Conservation (phyloP, 2,113 vertebrate genomes). For the Menura novaehollandiae region DNA sequence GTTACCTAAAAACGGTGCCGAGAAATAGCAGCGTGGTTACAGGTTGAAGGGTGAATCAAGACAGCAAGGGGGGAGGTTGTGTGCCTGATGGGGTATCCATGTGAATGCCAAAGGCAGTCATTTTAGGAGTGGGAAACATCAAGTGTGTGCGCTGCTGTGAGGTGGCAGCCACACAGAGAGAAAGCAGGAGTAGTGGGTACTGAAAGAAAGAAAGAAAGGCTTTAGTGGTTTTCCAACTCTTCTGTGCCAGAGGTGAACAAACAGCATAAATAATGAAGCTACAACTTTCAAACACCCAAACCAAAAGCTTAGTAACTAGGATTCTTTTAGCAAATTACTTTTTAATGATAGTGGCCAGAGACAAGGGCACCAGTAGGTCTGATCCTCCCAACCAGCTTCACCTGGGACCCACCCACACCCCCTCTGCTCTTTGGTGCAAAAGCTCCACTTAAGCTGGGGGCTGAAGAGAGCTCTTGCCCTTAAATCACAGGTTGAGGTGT, state of each 20-base stretch:
- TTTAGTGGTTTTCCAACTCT: not conserved
- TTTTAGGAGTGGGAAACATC: not conserved
- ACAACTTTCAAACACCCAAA: not conserved
- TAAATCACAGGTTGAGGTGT: rapidly evolving
- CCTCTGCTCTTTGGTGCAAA: not conserved
- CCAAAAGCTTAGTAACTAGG: not conserved
- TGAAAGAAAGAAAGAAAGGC: not conserved
- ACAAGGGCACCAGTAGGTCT: not conserved
- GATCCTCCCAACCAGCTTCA: not conserved
- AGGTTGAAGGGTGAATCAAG: not conserved
- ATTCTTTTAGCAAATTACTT: not conserved
- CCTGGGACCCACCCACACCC: not conserved
- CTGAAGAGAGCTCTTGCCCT: rapidly evolving
- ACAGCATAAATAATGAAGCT: not conserved
- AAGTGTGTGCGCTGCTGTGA: rapidly evolving
- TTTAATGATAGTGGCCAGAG: not conserved
- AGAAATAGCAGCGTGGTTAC: not conserved
- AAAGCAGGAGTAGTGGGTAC: not conserved
- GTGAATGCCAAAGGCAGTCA: not conserved
- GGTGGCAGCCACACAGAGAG: not conserved
- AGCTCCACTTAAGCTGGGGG: not conserved
- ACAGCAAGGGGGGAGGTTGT: not conserved
- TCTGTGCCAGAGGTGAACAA: not conserved
- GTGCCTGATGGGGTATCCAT: not conserved
- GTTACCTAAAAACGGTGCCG: not conserved